These are phyloP conservation scores for Acrobasis consociella DNA, from an alignment of 2,888 invertebrate species.

Conservation along the genomic window DNA sequence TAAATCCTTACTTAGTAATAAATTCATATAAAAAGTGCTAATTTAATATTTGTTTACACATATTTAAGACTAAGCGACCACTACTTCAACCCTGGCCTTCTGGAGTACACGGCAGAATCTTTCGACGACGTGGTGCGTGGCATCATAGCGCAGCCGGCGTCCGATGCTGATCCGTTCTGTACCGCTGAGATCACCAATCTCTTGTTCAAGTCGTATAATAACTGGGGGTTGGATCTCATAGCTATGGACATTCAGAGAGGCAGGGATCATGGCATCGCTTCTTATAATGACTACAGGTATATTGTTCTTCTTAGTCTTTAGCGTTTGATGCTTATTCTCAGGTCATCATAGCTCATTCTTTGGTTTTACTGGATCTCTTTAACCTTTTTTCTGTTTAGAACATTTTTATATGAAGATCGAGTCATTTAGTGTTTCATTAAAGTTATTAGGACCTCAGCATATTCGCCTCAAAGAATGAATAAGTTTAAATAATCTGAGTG, in stretches of 20 bases:
- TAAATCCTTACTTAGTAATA: too few species aligned
- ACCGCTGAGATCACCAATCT: slow-evolving; percentile 76
- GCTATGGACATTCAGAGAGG: slow-evolving; percentile 86
- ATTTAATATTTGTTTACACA: too few species aligned
- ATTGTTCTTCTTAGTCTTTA: background rate
- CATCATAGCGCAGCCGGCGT: slow-evolving; percentile 78
- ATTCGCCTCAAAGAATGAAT: too few species aligned
- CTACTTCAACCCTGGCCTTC: slow-evolving; percentile 79
- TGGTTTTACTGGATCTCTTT: too few species aligned
- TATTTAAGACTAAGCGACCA: slow-evolving; percentile 77
- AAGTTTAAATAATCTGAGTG: too few species aligned
- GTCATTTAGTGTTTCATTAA: too few species aligned
- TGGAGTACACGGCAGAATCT: slow-evolving; percentile 71
- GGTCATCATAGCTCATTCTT: too few species aligned
- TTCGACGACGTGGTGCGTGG: slow-evolving; percentile 82
- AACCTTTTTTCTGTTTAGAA: too few species aligned
- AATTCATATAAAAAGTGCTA: too few species aligned
- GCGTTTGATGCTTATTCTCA: too few species aligned
- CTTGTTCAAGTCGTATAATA: slow-evolving; percentile 67
- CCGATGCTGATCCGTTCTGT: slow-evolving; percentile 81
- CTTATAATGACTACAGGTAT: slow-evolving; percentile 85
- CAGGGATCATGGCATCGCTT: slow-evolving; percentile 85
- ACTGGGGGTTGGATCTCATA: slow-evolving; percentile 83
- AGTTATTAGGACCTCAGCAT: too few species aligned
- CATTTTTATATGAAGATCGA: too few species aligned